Percentiles rank a stretch among this genome's conserved stretches.
Evolutionary conservation across 2,113 vertebrate genomes (phyloP).

Genomic region (Siniperca chuatsi): DNA sequence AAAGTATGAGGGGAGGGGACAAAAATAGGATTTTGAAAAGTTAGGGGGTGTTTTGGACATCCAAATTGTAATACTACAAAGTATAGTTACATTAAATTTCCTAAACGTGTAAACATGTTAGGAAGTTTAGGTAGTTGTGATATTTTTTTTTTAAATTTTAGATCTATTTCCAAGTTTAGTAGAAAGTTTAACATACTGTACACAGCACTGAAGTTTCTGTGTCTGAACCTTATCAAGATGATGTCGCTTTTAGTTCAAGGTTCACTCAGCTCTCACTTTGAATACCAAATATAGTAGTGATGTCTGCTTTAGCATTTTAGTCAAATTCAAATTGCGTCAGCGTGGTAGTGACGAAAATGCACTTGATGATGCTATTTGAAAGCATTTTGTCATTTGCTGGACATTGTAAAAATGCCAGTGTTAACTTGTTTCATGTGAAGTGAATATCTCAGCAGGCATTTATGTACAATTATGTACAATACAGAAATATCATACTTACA

Average conservation of each 20-base stretch:
- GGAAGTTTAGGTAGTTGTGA: neutral
- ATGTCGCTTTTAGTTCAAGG: neutral
- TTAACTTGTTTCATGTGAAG: neutral
- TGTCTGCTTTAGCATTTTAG: neutral
- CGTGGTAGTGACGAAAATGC: neutral
- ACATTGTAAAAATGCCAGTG: neutral
- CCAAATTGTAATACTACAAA: too few relatives aligned
- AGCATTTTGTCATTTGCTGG: neutral
- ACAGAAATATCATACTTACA: neutral
- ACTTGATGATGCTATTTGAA: neutral
- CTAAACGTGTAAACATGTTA: too few relatives aligned
- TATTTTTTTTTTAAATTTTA: neutral
- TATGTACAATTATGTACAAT: too few relatives aligned
- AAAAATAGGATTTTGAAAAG: too few relatives aligned
- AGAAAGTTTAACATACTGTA: too few relatives aligned
- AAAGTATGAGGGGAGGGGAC: too few relatives aligned
- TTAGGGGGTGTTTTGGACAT: too few relatives aligned
- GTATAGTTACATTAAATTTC: too few relatives aligned
- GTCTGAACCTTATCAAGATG: slow-evolving; percentile 27
- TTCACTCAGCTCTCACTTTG: slow-evolving; percentile 62
- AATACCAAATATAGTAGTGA: slow-evolving; percentile 64
- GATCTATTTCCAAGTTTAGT: neutral
- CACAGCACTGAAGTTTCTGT: neutral
- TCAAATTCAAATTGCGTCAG: slow-evolving; percentile 18
- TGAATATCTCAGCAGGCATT: neutral